phyloP scores from a whole-genome alignment of 2,888 invertebrate genomes.

The Anoncus sp. region DNA sequence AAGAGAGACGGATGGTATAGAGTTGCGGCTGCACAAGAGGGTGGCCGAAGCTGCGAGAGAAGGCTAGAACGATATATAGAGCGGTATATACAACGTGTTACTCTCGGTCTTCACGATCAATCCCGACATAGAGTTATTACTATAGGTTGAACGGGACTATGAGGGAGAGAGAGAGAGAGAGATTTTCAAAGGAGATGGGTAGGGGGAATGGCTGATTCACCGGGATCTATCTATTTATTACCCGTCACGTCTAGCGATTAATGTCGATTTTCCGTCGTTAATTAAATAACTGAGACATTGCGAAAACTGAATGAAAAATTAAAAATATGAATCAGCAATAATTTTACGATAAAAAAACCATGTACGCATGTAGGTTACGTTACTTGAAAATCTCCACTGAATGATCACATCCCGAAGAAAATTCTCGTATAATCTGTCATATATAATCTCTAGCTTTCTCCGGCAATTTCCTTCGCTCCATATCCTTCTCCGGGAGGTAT shows the following conservation, averaged over 20 bases:
- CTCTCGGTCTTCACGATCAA: constrained; percentile 60
- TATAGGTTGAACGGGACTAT: constrained; percentile 34
- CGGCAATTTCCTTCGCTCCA: constrained; percentile 71
- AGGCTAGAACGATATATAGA: constrained; percentile 31
- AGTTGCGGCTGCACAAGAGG: constrained; percentile 46
- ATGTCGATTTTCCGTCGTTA: constrained; percentile 58
- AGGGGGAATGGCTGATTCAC: constrained; percentile 52
- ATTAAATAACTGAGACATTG: constrained; percentile 42
- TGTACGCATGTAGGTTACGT: background rate
- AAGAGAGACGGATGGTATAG: constrained; percentile 63
- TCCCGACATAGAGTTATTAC: constrained; percentile 62
- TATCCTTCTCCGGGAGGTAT: constrained; percentile 64
- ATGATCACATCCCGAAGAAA: constrained; percentile 5
- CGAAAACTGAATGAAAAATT: constrained; percentile 8
- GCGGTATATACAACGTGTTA: constrained; percentile 51
- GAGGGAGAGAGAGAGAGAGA: too few relatives aligned
- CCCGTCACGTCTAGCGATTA: constrained; percentile 55
- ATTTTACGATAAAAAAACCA: background rate
- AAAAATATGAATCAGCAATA: background rate
- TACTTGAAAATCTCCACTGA: background rate
- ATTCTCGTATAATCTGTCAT: constrained; percentile 21
- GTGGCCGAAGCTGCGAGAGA: constrained; percentile 48
- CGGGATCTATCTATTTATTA: constrained; percentile 58
- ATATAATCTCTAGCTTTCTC: constrained; percentile 25
- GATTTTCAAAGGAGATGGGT: constrained; percentile 20